phyloP scores from a whole-genome alignment of 92 coral and sea anemone species.

The Zoanthus solanderi region DNA sequence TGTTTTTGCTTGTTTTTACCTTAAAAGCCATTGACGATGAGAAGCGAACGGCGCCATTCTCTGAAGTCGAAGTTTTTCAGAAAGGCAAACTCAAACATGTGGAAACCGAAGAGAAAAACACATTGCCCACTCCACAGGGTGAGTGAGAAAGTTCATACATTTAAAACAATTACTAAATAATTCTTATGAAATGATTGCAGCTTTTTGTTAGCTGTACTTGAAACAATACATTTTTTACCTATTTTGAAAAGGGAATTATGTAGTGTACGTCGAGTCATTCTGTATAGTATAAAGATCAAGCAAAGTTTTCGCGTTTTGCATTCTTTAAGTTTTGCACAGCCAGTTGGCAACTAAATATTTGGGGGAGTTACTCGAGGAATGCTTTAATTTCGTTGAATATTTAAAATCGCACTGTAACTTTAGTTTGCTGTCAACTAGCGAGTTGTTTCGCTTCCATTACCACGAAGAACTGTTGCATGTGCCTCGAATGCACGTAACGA shows the following conservation, averaged over 20 bases:
- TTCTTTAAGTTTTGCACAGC: background rate
- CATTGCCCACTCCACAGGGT: slow-evolving; percentile 96
- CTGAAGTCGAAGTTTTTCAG: slow-evolving; percentile 95
- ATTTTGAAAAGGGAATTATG: background rate
- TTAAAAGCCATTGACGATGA: slow-evolving; percentile 89
- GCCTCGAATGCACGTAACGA: background rate
- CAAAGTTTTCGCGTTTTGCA: background rate
- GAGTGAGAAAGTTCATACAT: slow-evolving; percentile 7
- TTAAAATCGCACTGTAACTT: background rate
- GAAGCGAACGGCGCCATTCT: slow-evolving; percentile 95
- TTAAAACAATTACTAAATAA: background rate
- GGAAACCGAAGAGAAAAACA: slow-evolving; percentile 85
- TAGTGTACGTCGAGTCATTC: too few species aligned
- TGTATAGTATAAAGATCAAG: too few species aligned
- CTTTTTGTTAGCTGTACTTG: background rate
- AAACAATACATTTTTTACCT: background rate
- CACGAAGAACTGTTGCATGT: background rate
- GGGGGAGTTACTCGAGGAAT: background rate
- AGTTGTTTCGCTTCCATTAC: background rate
- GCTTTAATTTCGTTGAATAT: background rate
- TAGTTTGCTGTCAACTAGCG: too few species aligned
- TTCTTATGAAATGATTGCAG: background rate
- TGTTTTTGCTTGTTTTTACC: slow-evolving; percentile 30
- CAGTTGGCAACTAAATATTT: background rate
- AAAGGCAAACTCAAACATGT: slow-evolving; percentile 90